Percentiles rank a stretch among this genome's conserved stretches.
phyloP scores from a whole-genome alignment of 2,888 invertebrate genomes.

The Lasius platythorax region DNA sequence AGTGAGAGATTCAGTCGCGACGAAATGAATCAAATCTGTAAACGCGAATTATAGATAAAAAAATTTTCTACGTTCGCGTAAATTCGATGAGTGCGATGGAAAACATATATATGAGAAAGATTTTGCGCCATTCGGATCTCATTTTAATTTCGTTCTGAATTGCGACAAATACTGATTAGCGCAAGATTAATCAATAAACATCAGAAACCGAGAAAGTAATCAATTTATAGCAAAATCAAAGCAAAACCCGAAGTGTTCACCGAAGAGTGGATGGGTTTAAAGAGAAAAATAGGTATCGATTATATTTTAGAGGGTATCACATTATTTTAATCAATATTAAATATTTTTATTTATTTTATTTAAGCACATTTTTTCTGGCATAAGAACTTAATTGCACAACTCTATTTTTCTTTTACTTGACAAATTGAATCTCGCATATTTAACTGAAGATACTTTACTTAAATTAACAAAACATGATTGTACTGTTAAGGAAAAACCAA shows the following conservation, averaged over 20 bases:
- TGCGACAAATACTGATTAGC: background rate
- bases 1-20: slow-evolving; percentile 28
- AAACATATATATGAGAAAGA: slow-evolving; percentile 1
- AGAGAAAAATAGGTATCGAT: slow-evolving; percentile 1
- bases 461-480: slow-evolving; percentile 8
- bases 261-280: background rate
- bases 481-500: slow-evolving; percentile 1
- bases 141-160: background rate
- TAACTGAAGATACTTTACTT: background rate
- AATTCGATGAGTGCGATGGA: background rate
- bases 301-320: background rate
- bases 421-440: background rate
- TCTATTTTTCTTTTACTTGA: background rate
- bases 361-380: background rate
- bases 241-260: background rate
- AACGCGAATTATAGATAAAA: slow-evolving; percentile 20
- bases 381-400: background rate
- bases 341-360: background rate
- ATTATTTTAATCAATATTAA: background rate
- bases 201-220: background rate
- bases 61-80: slow-evolving; percentile 14
- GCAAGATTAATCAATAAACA: background rate
- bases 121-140: background rate
- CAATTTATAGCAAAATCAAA: slow-evolving; percentile 45
- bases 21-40: slow-evolving; percentile 41